phyloP scores from a whole-genome alignment of 2,888 invertebrate species.

The Ferdinandea cuprea region DNA sequence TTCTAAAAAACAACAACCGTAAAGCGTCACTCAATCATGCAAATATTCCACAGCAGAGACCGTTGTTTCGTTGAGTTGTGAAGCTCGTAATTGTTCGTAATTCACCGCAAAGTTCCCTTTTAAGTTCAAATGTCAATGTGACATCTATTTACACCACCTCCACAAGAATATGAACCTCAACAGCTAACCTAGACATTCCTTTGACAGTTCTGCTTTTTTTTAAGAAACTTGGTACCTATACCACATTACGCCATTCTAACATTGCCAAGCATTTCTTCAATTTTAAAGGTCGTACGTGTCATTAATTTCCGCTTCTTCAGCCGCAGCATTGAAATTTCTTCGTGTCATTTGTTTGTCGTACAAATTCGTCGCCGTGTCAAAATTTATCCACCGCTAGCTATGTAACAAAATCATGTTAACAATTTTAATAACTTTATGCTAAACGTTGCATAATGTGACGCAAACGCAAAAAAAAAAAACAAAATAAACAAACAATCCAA shows the following conservation, averaged over 20 bases:
- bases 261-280: conserved; percentile 52
- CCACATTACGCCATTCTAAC: conserved; percentile 50
- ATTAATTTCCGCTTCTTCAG: conserved; percentile 60
- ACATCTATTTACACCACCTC: too few relatives aligned
- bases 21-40: not conserved
- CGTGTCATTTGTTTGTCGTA: conserved; percentile 39
- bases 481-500: not conserved
- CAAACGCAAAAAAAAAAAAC: not conserved
- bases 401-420: conserved; percentile 67
- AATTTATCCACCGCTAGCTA: conserved; percentile 35
- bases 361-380: conserved; percentile 62
- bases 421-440: conserved; percentile 71
- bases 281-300: conserved; percentile 56
- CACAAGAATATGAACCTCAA: not conserved
- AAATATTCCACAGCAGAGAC: not conserved
- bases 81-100: not conserved
- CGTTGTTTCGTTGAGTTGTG: not conserved
- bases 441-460: conserved; percentile 60
- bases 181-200: conserved; percentile 48
- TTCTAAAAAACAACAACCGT: not conserved
- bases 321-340: conserved; percentile 44
- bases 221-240: too few relatives aligned
- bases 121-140: too few relatives aligned
- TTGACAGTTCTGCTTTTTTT: conserved; percentile 3
- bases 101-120: too few relatives aligned